A percentile compares a stretch with the other conserved stretches of the same genome.
These are phyloP conservation scores for Epicauta chinensis DNA, from an alignment of 1,140 invertebrate genomes.

Conservation along the genomic window DNA sequence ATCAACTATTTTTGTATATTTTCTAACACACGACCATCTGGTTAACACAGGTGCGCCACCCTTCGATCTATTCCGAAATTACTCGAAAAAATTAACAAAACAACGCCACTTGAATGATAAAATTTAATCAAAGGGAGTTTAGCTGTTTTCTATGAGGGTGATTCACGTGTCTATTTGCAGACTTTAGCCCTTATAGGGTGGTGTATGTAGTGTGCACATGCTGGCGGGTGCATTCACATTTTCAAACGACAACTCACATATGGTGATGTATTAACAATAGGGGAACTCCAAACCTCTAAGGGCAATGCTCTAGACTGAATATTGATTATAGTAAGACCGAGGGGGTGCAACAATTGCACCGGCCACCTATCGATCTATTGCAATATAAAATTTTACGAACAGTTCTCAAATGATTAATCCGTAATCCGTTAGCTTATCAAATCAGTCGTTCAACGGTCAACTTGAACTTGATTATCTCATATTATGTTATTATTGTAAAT, in stretches of 20 bases:
- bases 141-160: too few species aligned
- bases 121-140: too few species aligned
- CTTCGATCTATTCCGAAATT: too few species aligned
- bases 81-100: too few species aligned
- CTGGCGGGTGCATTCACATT: conserved; percentile 20
- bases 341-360: conserved; percentile 20
- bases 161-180: conserved; percentile 15
- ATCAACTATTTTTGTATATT: too few species aligned
- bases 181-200: conserved; percentile 19
- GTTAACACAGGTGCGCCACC: too few species aligned
- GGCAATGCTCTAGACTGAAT: conserved; percentile 21
- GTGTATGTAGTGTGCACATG: conserved; percentile 17
- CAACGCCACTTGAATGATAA: too few species aligned
- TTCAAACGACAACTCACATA: conserved; percentile 3
- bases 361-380: not conserved
- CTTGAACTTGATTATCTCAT: not conserved
- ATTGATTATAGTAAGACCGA: conserved; percentile 17
- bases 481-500: not conserved
- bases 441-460: too few species aligned
- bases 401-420: too few species aligned
- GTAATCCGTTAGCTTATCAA: too few species aligned
- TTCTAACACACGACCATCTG: too few species aligned
- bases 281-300: conserved; percentile 20
- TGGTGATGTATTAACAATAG: conserved; percentile 12
- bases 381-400: too few species aligned